phyloP scores from a whole-genome alignment of 2,113 vertebrate species.

The Marmota flaviventris region DNA sequence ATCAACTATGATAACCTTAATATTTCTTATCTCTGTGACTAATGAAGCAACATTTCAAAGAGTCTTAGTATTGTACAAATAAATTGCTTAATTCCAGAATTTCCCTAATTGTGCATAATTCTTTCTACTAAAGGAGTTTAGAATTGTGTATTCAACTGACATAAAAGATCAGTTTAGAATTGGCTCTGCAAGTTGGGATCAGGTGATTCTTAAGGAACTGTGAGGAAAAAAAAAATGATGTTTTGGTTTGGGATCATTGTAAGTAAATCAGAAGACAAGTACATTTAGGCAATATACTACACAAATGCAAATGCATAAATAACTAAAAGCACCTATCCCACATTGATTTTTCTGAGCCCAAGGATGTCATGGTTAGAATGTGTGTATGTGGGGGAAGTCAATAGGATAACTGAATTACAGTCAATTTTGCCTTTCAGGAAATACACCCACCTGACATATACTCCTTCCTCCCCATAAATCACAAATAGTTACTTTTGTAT shows the following conservation, averaged over 20 bases:
- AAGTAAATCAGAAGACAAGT: background rate
- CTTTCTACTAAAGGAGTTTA: background rate
- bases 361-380: background rate
- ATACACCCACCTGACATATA: background rate
- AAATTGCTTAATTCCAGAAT: conserved; percentile 36
- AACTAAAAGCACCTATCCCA: background rate
- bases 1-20: background rate
- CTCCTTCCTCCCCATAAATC: background rate
- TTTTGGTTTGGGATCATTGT: conserved; percentile 34
- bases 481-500: background rate
- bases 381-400: background rate
- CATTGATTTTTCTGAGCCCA: background rate
- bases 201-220: background rate
- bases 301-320: background rate
- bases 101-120: background rate
- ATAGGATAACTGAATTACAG: background rate
- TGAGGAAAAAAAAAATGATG: background rate
- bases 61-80: background rate
- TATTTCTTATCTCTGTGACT: background rate
- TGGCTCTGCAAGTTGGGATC: background rate
- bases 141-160: background rate
- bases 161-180: background rate
- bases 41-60: conserved; percentile 37
- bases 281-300: conserved; percentile 9
- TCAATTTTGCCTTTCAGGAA: background rate